phyloP scores from a whole-genome alignment of 2,113 vertebrate species.

The Pyrgilauda ruficollis region DNA sequence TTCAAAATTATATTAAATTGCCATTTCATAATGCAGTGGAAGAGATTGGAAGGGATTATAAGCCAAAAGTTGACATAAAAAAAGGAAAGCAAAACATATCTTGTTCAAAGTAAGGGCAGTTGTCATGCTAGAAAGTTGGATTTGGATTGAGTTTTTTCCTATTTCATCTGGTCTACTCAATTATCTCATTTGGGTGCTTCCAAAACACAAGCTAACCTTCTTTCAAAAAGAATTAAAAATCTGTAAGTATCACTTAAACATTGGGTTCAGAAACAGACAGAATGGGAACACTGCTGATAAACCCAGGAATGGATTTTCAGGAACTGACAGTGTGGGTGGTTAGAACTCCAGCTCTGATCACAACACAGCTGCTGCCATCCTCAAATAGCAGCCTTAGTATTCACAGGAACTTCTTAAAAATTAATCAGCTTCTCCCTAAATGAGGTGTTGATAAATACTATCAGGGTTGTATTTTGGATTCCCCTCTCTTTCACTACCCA shows the following conservation, averaged over 20 bases:
- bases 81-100: background rate
- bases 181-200: background rate
- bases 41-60: background rate
- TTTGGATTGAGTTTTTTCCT: background rate
- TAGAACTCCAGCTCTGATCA: conserved; percentile 12
- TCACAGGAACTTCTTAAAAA: background rate
- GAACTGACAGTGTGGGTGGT: conserved; percentile 16
- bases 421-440: conserved; percentile 27
- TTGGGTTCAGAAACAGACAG: background rate
- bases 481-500: background rate
- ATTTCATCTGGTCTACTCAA: background rate
- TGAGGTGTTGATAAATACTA: conserved; percentile 27
- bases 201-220: background rate
- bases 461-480: background rate
- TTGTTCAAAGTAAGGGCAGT: background rate
- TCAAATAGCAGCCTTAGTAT: background rate
- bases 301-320: background rate
- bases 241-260: background rate
- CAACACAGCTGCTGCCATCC: conserved; percentile 30
- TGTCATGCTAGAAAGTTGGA: background rate
- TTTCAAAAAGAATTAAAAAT: background rate
- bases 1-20: background rate
- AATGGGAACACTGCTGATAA: conserved; percentile 29
- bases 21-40: background rate
- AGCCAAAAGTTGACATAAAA: background rate